Base-by-base conservation (phyloP, 2,113 vertebrate species). In the Archilochus colubris region DNA sequence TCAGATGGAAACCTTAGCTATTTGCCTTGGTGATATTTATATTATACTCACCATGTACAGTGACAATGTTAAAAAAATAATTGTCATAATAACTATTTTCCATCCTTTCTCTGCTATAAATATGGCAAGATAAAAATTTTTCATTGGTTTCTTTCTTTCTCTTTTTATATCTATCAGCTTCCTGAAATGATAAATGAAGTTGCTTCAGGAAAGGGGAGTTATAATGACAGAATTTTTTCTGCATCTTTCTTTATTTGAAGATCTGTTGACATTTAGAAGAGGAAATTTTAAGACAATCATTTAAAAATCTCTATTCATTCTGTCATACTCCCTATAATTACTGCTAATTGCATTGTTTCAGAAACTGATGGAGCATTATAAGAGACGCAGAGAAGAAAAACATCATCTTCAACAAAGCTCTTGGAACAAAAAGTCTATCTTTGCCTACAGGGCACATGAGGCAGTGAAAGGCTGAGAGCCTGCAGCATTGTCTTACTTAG, bases 301-400 rank as follows among this genome's bases (percentile, higher is more conserved):
- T 61, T 86, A 64, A 78, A 95, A 85, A 81, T 14, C 40, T 63
- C 22, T 73, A 36, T 81, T 88, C 54, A 76, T 85, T 89, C 46
- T 94, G 51, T 50, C 66, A 87, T 27, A 30, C 10, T 46, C 69
- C 59, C 83, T 86, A 31, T 92, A 96, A 95, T 78, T 95, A 79
- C 61, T 69, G 69, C 27, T 92, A 95, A 89, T 92, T 95, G 23
- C n/a, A 40, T 92, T 40, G 22, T 82, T 93, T 83, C 69, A 91
- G 86, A 87, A 93, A 91, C 21, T 86, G 57, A 53, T 87, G 66
- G 36, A 72, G 36, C 44, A 68, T 66, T 78, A 22, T 57, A 88
- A 78, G 31, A 9, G 30, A 91, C 93, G 23, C 23, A 88, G 44
- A 78, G 73, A 66, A 70, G 17, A 50, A 93, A 94, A 96, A 75